Evolutionary conservation across 2,113 vertebrate genomes (phyloP).

Genomic region (Bufo gargarizans): DNA sequence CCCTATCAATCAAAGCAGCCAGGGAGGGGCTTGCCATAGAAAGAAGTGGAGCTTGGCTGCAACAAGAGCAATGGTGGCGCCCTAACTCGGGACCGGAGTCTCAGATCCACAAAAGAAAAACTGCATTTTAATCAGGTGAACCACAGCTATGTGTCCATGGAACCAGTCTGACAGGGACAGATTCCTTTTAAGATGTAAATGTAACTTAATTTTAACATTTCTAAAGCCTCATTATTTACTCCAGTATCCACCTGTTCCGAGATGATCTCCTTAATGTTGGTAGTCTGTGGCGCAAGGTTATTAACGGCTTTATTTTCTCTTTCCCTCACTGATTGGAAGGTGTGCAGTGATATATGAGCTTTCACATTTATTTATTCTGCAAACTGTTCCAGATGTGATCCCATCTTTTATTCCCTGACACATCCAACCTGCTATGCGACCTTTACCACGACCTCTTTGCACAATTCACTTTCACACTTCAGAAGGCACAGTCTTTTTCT

Average conservation of each 20-base stretch:
- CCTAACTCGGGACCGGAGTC: too few relatives aligned
- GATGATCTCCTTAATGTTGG: conserved; percentile 67
- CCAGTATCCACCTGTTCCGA: neutral
- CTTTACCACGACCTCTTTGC: conserved; percentile 80
- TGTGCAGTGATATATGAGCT: conserved; percentile 87
- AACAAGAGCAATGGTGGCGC: too few relatives aligned
- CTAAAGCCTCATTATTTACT: neutral
- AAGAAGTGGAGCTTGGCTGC: too few relatives aligned
- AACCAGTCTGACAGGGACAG: neutral
- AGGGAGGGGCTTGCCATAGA: too few relatives aligned
- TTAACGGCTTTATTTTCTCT: conserved; percentile 89
- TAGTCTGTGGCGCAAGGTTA: conserved; percentile 86
- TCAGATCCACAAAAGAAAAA: too few relatives aligned
- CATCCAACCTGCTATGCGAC: conserved; percentile 86
- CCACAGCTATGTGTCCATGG: too few relatives aligned
- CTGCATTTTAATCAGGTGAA: too few relatives aligned
- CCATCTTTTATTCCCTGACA: conserved; percentile 89
- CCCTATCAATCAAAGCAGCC: too few relatives aligned
- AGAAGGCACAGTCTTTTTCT: conserved; percentile 74
- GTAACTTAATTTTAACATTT: neutral
- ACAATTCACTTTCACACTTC: conserved; percentile 76
- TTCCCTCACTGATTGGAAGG: conserved; percentile 83
- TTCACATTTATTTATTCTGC: conserved; percentile 88
- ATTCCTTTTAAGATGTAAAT: neutral
- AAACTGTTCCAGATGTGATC: conserved; percentile 93